These are phyloP conservation scores for Sciurus niger DNA, from an alignment of 2,113 vertebrate genomes.

Conservation along the genomic window DNA sequence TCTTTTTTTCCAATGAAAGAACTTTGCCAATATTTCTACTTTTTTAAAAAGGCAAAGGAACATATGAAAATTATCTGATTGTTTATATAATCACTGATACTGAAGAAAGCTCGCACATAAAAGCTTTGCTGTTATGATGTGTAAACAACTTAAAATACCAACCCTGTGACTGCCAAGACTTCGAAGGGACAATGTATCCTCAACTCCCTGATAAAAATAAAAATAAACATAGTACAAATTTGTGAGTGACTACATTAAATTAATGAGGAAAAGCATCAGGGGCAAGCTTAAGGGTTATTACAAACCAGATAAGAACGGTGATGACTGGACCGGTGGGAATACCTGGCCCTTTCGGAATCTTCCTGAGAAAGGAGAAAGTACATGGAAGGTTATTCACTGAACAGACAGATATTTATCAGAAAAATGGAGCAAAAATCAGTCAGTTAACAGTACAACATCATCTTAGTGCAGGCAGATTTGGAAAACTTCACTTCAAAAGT, in stretches of 20 bases:
- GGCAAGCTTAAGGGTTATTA: conserved; percentile 85
- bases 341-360: conserved; percentile 95
- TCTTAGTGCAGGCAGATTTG: not conserved
- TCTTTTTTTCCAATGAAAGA: conserved; percentile 34
- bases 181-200: conserved; percentile 88
- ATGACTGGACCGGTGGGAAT: conserved; percentile 90
- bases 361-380: conserved; percentile 92
- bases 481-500: not conserved
- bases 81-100: not conserved
- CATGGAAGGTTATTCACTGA: conserved; percentile 75
- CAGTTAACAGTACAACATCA: not conserved
- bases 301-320: conserved; percentile 93
- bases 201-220: conserved; percentile 87
- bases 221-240: conserved; percentile 74
- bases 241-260: conserved; percentile 58
- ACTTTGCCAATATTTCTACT: not conserved
- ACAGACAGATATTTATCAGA: not conserved
- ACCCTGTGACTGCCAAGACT: conserved; percentile 90
- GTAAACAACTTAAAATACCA: conserved; percentile 84
- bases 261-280: conserved; percentile 60
- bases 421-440: not conserved
- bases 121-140: conserved; percentile 21
- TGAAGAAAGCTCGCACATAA: conserved; percentile 17
- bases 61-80: not conserved
- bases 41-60: conserved; percentile 48